These are phyloP conservation scores for Micrastur ruficollis DNA, from an alignment of 2,797 vertebrate genomes.

Conservation along the genomic window DNA sequence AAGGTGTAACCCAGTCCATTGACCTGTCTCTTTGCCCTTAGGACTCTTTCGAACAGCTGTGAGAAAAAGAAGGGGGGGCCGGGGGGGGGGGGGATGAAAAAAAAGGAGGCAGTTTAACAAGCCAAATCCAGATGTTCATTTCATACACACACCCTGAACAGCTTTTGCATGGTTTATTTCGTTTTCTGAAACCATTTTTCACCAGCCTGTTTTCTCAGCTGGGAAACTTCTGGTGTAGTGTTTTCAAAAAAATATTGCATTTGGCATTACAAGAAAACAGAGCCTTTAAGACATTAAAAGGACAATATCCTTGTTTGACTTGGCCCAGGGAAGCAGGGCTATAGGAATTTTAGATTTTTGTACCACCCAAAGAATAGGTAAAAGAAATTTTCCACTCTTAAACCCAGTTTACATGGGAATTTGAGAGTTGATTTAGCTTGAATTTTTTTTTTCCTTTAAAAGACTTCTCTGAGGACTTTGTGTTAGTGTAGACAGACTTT, in stretches of 20 bases:
- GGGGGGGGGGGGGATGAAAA: background rate
- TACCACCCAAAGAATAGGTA: constrained; percentile 78
- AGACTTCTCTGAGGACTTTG: constrained; percentile 1
- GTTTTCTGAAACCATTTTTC: constrained; percentile 85
- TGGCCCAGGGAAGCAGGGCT: constrained; percentile 73
- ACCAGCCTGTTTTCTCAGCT: constrained; percentile 87
- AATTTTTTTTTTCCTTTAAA: background rate
- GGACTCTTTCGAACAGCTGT: constrained; percentile 80
- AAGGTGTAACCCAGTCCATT: constrained; percentile 71
- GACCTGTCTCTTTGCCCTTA: constrained; percentile 79
- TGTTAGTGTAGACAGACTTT: background rate
- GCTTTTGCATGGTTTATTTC: constrained; percentile 85
- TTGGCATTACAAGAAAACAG: constrained; percentile 84
- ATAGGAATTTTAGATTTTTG: constrained; percentile 76
- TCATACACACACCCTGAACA: constrained; percentile 80
- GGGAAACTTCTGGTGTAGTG: constrained; percentile 84
- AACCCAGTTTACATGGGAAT: constrained; percentile 69
- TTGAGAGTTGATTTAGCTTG: constrained; percentile 57
- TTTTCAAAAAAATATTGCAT: constrained; percentile 86
- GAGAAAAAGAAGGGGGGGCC: constrained; percentile 61
- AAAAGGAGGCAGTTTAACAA: constrained; percentile 74
- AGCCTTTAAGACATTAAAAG: constrained; percentile 83
- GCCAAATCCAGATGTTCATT: constrained; percentile 81
- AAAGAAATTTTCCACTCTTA: constrained; percentile 75
- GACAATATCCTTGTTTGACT: constrained; percentile 83